These are phyloP conservation scores for Loris lydekkerianus DNA, from an alignment of 2,797 vertebrate species.

Conservation along the genomic window DNA sequence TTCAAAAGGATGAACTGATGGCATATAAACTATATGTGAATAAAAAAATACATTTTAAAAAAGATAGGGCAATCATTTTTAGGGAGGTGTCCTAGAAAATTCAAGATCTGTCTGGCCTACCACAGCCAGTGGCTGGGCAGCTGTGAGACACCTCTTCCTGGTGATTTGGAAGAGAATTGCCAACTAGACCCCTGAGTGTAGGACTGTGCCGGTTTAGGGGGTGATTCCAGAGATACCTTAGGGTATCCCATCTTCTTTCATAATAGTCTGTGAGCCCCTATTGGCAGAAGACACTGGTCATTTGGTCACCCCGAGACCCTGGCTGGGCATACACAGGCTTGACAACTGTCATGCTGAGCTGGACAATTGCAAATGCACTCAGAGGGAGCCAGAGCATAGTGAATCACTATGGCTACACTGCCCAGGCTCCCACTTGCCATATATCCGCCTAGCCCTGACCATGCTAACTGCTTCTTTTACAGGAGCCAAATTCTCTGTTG, in stretches of 20 bases:
- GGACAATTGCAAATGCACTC: not conserved
- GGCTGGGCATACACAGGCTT: accelerated
- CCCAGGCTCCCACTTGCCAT: not conserved
- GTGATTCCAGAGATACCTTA: no score
- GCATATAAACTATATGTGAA: not conserved
- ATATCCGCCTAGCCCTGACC: not conserved
- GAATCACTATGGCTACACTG: accelerated
- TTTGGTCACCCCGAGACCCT: not conserved
- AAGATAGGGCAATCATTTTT: not conserved
- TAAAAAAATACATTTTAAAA: not conserved
- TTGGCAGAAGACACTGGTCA: not conserved
- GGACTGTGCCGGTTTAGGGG: not conserved
- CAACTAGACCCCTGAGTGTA: not conserved
- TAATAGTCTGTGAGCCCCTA: accelerated
- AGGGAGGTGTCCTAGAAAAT: not conserved
- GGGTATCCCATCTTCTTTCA: not conserved
- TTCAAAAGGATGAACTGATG: not conserved
- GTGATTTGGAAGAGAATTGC: not conserved
- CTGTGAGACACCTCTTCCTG: not conserved
- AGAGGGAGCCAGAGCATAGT: accelerated
- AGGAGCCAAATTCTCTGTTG: not conserved
- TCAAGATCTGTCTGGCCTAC: not conserved
- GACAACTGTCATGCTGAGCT: not conserved
- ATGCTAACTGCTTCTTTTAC: no score
- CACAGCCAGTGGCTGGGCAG: not conserved